Percentiles rank a stretch among this genome's conserved stretches.
Evolutionary conservation across 2,113 vertebrate genomes (phyloP).

Genomic region (Colinus virginianus): DNA sequence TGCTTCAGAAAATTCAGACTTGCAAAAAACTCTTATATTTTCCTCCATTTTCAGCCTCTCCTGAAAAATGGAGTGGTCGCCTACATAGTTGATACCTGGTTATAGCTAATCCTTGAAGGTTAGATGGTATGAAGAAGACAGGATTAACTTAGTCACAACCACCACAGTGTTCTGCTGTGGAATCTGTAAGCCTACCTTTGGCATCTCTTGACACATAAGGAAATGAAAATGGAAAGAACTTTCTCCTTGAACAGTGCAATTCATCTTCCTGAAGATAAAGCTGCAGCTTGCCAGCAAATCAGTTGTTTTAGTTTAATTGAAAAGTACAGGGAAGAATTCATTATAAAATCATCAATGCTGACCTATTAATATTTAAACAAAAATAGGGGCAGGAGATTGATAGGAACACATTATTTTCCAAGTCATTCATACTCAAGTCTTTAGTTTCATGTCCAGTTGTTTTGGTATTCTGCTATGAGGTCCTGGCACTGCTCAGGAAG

Average conservation of each 20-base stretch:
- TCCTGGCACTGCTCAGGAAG: background rate
- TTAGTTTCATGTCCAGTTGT: background rate
- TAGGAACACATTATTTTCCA: background rate
- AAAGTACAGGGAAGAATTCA: background rate
- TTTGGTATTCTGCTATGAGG: background rate
- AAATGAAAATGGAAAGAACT: background rate
- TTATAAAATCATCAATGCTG: background rate
- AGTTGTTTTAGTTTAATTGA: background rate
- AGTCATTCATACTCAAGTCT: background rate
- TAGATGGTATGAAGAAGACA: background rate
- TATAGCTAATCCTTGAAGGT: background rate
- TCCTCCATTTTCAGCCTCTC: background rate
- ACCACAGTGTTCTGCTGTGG: background rate
- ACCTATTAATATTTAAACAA: background rate
- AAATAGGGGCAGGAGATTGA: background rate
- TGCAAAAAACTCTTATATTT: background rate
- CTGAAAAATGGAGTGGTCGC: background rate
- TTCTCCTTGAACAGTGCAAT: background rate
- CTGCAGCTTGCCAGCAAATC: background rate
- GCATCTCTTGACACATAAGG: background rate
- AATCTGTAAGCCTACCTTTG: background rate
- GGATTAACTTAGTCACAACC: background rate
- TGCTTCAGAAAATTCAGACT: constrained; percentile 24
- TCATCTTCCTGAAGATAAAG: background rate
- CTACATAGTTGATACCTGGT: background rate